Evolutionary conservation across 2,888 invertebrate species (phyloP).

Genomic region (Nematopogon swammerdamellus): DNA sequence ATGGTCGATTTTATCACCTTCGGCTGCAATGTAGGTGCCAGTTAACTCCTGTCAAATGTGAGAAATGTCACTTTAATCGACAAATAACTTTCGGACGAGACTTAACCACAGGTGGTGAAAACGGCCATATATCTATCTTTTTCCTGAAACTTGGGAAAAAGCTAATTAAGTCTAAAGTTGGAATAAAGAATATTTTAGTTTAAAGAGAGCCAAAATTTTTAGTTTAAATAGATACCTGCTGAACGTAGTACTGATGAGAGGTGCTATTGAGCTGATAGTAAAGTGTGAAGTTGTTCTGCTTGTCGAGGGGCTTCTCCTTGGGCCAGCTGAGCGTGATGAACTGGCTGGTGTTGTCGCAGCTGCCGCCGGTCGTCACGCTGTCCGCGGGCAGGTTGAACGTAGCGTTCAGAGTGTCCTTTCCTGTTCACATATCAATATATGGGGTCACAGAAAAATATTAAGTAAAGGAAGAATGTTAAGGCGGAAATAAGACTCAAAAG

Average conservation of each 20-base stretch:
- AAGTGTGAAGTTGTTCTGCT: constrained; percentile 24
- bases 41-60: too few relatives aligned
- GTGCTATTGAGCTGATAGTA: constrained; percentile 35
- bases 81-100: too few relatives aligned
- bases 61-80: too few relatives aligned
- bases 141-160: too few relatives aligned
- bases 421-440: constrained; percentile 1
- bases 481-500: too few relatives aligned
- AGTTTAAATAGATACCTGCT: constrained; percentile 18
- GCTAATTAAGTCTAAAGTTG: not conserved
- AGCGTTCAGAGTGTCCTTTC: constrained; percentile 17
- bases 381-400: constrained; percentile 27
- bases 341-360: constrained; percentile 19
- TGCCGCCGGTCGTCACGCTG: constrained; percentile 23
- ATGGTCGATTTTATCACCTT: too few relatives aligned
- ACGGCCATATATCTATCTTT: too few relatives aligned
- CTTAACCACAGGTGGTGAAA: too few relatives aligned
- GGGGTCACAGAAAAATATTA: too few relatives aligned
- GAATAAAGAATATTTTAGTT: not conserved
- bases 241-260: constrained; percentile 20
- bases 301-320: constrained; percentile 17
- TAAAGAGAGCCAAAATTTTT: too few relatives aligned
- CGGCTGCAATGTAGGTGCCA: too few relatives aligned
- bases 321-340: constrained; percentile 32
- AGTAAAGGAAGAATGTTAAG: too few relatives aligned